Evolutionary conservation across 64 coral and sea anemone genomes (phyloP).

Genomic region (Platygyra sinensis): DNA sequence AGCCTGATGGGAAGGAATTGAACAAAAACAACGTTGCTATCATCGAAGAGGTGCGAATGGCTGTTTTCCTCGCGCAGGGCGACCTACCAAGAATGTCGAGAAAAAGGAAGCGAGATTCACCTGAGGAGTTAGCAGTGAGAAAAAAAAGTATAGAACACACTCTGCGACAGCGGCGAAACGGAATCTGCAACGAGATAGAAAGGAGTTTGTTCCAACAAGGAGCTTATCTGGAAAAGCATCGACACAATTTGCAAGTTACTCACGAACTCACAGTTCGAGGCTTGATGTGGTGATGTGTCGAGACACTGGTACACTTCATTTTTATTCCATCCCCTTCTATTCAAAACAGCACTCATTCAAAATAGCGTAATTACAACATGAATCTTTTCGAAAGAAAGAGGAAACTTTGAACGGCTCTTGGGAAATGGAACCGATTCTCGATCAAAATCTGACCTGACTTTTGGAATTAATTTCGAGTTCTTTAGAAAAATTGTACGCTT

Average conservation of each 20-base stretch:
- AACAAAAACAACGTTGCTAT: not conserved
- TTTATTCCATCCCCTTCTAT: too few relatives aligned
- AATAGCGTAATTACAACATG: too few relatives aligned
- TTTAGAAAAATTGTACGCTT: too few relatives aligned
- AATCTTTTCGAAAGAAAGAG: too few relatives aligned
- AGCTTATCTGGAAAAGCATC: slow-evolving; percentile 1
- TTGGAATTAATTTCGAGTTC: too few relatives aligned
- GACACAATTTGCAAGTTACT: not conserved
- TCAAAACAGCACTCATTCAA: too few relatives aligned
- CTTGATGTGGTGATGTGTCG: not conserved
- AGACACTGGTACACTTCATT: too few relatives aligned
- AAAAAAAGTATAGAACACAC: not conserved
- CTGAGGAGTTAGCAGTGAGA: not conserved
- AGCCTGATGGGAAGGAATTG: not conserved
- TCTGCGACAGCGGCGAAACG: not conserved
- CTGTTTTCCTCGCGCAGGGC: not conserved
- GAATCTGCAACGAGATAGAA: not conserved
- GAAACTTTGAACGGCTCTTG: too few relatives aligned
- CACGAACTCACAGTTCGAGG: not conserved
- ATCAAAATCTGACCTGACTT: too few relatives aligned
- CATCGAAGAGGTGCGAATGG: not conserved
- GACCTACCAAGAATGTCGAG: not conserved
- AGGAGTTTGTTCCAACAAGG: not conserved
- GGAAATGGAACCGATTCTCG: too few relatives aligned
- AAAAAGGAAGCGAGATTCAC: not conserved